These are phyloP conservation scores for Kuschelorhynchus macadamiae DNA, from an alignment of 2,888 invertebrate genomes.

Conservation along the genomic window DNA sequence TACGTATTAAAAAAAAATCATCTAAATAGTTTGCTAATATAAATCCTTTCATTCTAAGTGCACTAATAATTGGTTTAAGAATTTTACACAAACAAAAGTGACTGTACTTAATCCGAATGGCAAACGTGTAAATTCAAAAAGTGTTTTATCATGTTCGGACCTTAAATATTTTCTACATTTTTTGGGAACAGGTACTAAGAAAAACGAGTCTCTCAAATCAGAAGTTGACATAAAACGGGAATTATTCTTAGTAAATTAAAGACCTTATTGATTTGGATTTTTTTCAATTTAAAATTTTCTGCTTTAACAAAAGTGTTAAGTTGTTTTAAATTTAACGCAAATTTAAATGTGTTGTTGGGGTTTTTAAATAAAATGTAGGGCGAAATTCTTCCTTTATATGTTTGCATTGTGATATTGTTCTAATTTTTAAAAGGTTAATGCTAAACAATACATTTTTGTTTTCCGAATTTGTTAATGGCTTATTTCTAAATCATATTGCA, in stretches of 20 bases:
- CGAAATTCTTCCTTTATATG: no score
- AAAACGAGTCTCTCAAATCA: background rate
- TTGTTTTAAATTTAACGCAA: no score
- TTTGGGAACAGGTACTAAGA: background rate
- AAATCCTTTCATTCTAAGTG: background rate
- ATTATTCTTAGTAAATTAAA: rapidly evolving
- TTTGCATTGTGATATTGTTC: no score
- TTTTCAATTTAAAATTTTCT: background rate
- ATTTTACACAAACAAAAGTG: background rate
- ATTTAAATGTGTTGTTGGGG: no score
- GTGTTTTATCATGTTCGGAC: background rate
- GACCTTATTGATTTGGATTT: rapidly evolving
- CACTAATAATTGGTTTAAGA: background rate
- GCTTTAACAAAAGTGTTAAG: no score
- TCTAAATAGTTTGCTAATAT: background rate
- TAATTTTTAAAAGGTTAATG: no score
- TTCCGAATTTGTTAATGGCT: no score
- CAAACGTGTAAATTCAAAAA: background rate
- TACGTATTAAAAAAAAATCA: background rate
- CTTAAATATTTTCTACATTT: no score
- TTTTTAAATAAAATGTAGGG: no score
- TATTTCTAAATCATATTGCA: no score
- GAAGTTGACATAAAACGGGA: background rate
- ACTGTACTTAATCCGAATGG: background rate
- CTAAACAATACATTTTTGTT: no score